These are phyloP conservation scores for Melipona beecheii DNA, from an alignment of 2,888 invertebrate species.

Conservation along the genomic window DNA sequence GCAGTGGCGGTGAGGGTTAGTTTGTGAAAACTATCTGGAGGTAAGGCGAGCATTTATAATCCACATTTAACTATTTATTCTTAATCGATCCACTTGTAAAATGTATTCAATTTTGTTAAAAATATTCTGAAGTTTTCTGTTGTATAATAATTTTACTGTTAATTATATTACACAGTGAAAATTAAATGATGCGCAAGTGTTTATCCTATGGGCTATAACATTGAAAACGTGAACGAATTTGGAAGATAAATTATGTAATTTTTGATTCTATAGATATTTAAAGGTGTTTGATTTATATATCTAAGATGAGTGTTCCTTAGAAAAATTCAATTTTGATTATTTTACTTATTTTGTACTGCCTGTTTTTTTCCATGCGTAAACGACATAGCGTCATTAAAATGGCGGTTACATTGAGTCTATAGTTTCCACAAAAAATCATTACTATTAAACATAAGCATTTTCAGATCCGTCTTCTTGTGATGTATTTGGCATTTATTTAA, in stretches of 20 bases:
- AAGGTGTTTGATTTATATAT: neutral
- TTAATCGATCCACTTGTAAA: conserved; percentile 25
- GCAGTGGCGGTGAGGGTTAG: conserved; percentile 33
- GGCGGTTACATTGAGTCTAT: conserved; percentile 55
- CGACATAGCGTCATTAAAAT: conserved; percentile 58
- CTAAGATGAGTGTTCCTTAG: neutral
- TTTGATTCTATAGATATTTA: neutral
- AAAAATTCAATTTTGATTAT: neutral
- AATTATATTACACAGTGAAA: neutral
- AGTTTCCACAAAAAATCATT: conserved; percentile 50
- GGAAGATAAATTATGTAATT: neutral
- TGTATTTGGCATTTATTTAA: neutral
- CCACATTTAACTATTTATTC: conserved; percentile 25
- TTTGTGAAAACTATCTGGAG: conserved; percentile 37
- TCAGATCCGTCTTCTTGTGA: neutral
- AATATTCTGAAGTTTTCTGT: conserved; percentile 9
- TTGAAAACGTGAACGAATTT: conserved; percentile 8
- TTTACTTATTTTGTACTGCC: neutral
- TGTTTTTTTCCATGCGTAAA: neutral
- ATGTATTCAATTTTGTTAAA: neutral
- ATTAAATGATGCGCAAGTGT: conserved; percentile 31
- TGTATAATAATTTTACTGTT: conserved; percentile 32
- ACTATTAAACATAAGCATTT: conserved; percentile 21
- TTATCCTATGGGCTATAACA: conserved; percentile 5
- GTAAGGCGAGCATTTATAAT: conserved; percentile 52